Base-by-base conservation (phyloP, 2,888 invertebrate species). In the Ephialtes manifestator region DNA sequence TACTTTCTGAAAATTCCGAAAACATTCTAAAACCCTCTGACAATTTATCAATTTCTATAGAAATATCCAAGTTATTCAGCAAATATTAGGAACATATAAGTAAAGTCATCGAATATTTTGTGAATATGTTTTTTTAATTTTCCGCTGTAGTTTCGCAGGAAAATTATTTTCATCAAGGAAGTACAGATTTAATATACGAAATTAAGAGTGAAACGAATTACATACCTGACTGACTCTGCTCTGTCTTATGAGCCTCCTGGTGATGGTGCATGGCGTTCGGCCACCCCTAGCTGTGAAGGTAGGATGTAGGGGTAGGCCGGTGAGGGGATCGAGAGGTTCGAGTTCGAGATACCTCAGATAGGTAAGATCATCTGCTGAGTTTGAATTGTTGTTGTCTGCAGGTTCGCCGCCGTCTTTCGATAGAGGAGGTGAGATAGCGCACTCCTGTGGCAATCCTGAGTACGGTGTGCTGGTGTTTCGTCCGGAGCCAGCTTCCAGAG, bases 241-340 rank as follows among this genome's bases (percentile, higher is more conserved):
- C 55, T 91, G 93, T 85, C 94, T 92, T 63, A 92, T 89, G 78
- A 94, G 95, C 94, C 95, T 95, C 92, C 97, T 97, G 63, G 97
- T 97, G 84, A 96, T 96, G 18, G 98, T 98, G 92, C 98, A 98
- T 0, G 98, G 98, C 1, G 98, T 98, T 81, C 97, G 95, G 11
- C 97, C 97, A 86, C 96, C 95, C 85, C 95, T 94, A 92, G 95
- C 85, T 92, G 95, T 90, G 93, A 95, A 85, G 94, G 95, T 53
- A 95, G 96, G 92, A 86, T 93, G 92, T 31, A 93, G 63, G 4
- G 93, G 93, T 76, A 93, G 79, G 4, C 94, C 93, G 84, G 97
- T 97, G 7, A 95, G 94, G 2, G 96, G 96, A 89, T 96, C 96
- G 10, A 96, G 95, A 0, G 97, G 97, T 94, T 98, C 98, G 88